Evolutionary conservation across 2,888 invertebrate species (phyloP), one percentile per base, ranked within the genome.

Genomic region (Girardia tigrina): DNA sequence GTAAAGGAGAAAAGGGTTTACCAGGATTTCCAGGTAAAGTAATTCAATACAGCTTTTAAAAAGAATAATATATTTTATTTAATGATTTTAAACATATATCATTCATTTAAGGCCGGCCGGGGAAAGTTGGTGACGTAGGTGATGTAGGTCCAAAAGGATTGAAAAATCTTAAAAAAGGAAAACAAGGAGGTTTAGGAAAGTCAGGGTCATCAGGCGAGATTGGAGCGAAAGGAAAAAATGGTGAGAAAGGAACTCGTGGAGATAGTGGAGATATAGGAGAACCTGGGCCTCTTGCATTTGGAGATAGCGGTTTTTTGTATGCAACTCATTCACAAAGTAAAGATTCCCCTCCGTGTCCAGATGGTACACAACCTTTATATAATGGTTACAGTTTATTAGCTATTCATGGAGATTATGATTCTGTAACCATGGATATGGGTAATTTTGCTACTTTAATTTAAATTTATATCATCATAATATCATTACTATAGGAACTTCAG

Each of bases 381-480:
- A 69, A 23, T 42, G 74, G 74, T 16, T 74, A 74, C 70, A 74
- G 74, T 27, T 42, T 74, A 6, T 36, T 69, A 14, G 29, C 74
- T 42, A 69, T 74, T 69, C 26, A 56, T 74, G 69, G 69, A 1
- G 56, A 69, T 69, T n/a, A 12, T 6, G 36, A 74, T 23, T 23
- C 74, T 8, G 42, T 74, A 27, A 36, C 29, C 1, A 29, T 69
- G 20, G 74, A 74, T 74, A 26, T 74, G 26, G 75, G 75, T 72
- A 16, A 12, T 8, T 70, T 26, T 26, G 20, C 6, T 70, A 42
- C 14, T 42, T 16, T 26, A 6, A 26, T n/a, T n/a, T 4, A 71
- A 71, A 28, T 29, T 29, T 42, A 16, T 42, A 42, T 16, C 42
- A 16, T 42, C 20, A 16, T 16, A 42, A 42, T 16, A 16, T 16